Evolutionary conservation across 1,140 invertebrate species (phyloP), one percentile per base, ranked within the genome.

Genomic region (Diorhabda elongata): DNA sequence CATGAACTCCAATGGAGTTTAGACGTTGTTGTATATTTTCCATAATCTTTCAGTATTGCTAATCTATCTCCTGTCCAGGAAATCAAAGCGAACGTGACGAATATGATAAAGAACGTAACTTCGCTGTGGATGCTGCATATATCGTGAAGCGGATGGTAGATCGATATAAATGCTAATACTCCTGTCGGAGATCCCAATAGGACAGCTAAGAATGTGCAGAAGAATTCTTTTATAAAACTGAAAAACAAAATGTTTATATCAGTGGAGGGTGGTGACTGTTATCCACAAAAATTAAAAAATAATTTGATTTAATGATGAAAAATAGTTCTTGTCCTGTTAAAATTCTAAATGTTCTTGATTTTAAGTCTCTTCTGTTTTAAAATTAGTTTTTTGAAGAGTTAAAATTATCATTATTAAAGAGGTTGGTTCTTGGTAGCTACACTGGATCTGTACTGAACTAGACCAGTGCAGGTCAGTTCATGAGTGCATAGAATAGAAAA

Each of bases 111-210:
- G 71, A 88, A 87, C 11, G 89, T 89, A 0, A 91, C 87, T 82
- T 92, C 90, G 0, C 89, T 85, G 78, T 92, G 90, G 43, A 93
- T 85, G 57, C 85, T 82, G 66, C 81, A 85, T 2, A 83, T 77
- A 75, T 92, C 91, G 75, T 92, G 91, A 0, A 92, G 82, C 0
- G 90, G 88, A 76, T 93, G 91, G 77, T 93, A 93, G 56, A 92
- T 80, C 0, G 88, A 85, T 5, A 91, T 76, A 77, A 93, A 92
- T 70, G 90, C 79, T 2, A 92, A 70, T 3, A 91, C 84, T 3
- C 91, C 91, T 3, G 88, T 86, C 0, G 90, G 88, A 84, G 91
- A 90, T 4, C 90, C 89, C 64, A 91, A 79, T 2, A 90, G 58
- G 3, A 84, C 83, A 4, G 90, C 83, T 9, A 88, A 82, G n/a